phyloP scores from a whole-genome alignment of 2,888 invertebrate genomes.

The Drosophila antonietae region DNA sequence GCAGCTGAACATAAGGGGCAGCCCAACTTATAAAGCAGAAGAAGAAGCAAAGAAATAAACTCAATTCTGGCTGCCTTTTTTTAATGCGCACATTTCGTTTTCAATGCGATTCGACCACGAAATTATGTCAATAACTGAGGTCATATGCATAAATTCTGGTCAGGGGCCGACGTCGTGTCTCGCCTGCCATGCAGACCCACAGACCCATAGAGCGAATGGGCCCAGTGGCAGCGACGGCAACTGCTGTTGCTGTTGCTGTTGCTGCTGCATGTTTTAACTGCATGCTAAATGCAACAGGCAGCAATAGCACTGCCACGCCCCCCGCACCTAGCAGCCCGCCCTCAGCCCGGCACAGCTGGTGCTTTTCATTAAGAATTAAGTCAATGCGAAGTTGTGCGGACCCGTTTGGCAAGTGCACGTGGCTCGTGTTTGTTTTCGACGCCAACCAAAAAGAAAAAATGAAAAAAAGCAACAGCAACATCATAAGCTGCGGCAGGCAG shows the following conservation, averaged over 20 bases:
- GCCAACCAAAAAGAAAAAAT: constrained; percentile 8
- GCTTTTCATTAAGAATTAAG: constrained; percentile 68
- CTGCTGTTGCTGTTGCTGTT: constrained; percentile 4
- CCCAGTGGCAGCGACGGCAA: background rate
- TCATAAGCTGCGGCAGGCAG: constrained; percentile 13
- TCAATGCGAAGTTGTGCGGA: constrained; percentile 29
- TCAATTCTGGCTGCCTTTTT: constrained; percentile 29
- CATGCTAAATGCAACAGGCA: constrained; percentile 65
- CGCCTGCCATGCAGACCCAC: constrained; percentile 67
- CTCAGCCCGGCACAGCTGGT: constrained; percentile 40
- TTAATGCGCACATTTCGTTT: constrained; percentile 69
- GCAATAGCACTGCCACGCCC: background rate
- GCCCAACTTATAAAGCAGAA: background rate
- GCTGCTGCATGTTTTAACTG: constrained; percentile 57
- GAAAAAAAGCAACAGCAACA: background rate
- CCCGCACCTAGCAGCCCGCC: background rate
- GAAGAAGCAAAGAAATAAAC: constrained; percentile 1
- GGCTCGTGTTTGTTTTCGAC: constrained; percentile 65
- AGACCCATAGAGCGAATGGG: constrained; percentile 63
- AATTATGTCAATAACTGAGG: constrained; percentile 80
- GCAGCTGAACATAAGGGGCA: constrained; percentile 6
- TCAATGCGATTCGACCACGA: constrained; percentile 66
- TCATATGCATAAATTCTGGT: constrained; percentile 78
- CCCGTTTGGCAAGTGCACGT: constrained; percentile 73
- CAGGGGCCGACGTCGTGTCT: constrained; percentile 60